These are phyloP conservation scores for Brenthis hecate DNA, from an alignment of 2,888 invertebrate species.

Conservation along the genomic window DNA sequence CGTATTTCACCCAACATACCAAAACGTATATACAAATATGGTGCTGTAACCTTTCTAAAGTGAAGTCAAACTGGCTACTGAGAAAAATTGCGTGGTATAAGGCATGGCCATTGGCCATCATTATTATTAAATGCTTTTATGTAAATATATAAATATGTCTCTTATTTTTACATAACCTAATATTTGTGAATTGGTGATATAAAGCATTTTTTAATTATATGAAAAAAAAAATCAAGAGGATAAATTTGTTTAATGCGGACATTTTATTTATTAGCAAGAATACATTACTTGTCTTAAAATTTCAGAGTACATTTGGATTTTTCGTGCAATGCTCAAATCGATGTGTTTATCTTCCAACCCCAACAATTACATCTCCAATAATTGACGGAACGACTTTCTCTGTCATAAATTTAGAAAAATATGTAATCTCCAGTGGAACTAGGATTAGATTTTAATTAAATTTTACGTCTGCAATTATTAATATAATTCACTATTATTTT, in stretches of 20 bases:
- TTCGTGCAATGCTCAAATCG: constrained; percentile 65
- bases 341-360: constrained; percentile 69
- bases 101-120: constrained; percentile 51
- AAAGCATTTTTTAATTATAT: background rate
- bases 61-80: constrained; percentile 46
- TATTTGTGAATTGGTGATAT: background rate
- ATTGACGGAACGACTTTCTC: constrained; percentile 63
- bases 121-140: constrained; percentile 39
- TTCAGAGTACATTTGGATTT: constrained; percentile 64
- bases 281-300: constrained; percentile 57
- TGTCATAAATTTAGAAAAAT: constrained; percentile 42
- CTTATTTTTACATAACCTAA: background rate
- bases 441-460: no score
- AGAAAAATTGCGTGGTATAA: constrained; percentile 57
- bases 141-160: constrained; percentile 1
- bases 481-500: no score
- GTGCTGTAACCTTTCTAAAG: constrained; percentile 67
- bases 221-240: background rate
- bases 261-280: background rate
- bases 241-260: no score
- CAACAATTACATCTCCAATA: constrained; percentile 69
- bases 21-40: constrained; percentile 60
- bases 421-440: no score
- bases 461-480: no score
- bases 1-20: constrained; percentile 52